Conservation (phyloP, 2,888 invertebrate genomes). For the Acrobasis repandana region DNA sequence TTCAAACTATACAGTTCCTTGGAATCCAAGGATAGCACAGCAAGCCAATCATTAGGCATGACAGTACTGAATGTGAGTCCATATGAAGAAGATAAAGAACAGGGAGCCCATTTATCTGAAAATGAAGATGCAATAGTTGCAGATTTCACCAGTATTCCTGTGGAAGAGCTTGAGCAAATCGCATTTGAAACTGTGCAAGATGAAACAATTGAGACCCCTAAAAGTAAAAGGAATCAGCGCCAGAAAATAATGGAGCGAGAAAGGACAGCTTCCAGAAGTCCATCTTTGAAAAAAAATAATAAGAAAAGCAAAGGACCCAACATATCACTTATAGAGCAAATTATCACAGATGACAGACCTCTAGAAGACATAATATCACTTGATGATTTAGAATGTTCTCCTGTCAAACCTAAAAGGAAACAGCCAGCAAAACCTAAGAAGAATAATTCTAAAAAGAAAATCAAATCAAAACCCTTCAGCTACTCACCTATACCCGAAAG, state of each 20-base stretch:
- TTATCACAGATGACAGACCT: constrained; percentile 69
- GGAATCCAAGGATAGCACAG: constrained; percentile 53
- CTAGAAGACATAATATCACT: constrained; percentile 71
- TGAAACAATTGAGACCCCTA: constrained; percentile 34
- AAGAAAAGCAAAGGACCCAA: constrained; percentile 60
- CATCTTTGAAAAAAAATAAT: constrained; percentile 39
- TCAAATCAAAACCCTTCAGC: constrained; percentile 27
- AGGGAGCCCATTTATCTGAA: constrained; percentile 27
- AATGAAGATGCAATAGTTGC: constrained; percentile 61
- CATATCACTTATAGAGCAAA: constrained; percentile 72
- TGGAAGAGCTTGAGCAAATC: constrained; percentile 70
- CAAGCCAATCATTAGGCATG: constrained; percentile 64
- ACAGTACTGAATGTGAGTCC: constrained; percentile 65
- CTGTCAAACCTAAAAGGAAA: constrained; percentile 39
- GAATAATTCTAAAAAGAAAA: constrained; percentile 33
- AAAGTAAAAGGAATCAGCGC: constrained; percentile 42
- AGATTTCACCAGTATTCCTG: constrained; percentile 67
- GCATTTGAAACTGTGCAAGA: constrained; percentile 57
- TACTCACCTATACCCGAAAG: constrained; percentile 22
- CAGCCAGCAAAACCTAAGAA: constrained; percentile 5
- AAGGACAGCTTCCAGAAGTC: constrained; percentile 51
- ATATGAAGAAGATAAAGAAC: constrained; percentile 37
- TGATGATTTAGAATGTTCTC: constrained; percentile 59
- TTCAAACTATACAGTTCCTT: constrained; percentile 81
- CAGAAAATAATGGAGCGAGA: constrained; percentile 44